These are phyloP conservation scores for Cotesia glomerata DNA, from an alignment of 1,140 invertebrate species.

Conservation along the genomic window DNA sequence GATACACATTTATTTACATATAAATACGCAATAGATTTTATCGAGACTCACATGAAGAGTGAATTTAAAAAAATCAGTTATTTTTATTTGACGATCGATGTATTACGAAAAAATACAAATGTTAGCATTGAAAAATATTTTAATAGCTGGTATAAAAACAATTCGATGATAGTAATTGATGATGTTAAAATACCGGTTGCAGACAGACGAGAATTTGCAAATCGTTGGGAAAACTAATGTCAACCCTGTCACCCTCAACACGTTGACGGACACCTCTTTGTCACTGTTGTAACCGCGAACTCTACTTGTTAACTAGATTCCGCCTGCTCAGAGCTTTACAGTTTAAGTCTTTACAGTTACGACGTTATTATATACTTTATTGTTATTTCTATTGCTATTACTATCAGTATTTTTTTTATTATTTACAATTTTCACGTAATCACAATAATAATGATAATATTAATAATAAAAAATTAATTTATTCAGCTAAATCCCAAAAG, in stretches of 20 bases:
- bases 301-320: slow-evolving; percentile 2
- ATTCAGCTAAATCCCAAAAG: no score
- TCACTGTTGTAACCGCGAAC: slow-evolving; percentile 8
- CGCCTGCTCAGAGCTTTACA: neutral
- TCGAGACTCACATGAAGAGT: neutral
- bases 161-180: slow-evolving; percentile 13
- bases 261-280: slow-evolving; percentile 4
- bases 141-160: neutral
- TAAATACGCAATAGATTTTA: no score
- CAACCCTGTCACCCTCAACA: slow-evolving; percentile 15
- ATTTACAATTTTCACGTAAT: neutral
- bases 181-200: neutral
- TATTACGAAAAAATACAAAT: no score
- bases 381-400: neutral
- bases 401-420: neutral
- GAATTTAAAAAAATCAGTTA: no score
- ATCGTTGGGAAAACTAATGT: slow-evolving; percentile 5
- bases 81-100: no score
- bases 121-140: neutral
- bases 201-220: slow-evolving; percentile 7
- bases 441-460: neutral
- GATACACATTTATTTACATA: neutral
- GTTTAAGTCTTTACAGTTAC: neutral
- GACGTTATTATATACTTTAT: neutral
- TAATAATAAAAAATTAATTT: neutral